These are phyloP conservation scores for Asobara japonica DNA, from an alignment of 1,140 invertebrate genomes.

Conservation along the genomic window DNA sequence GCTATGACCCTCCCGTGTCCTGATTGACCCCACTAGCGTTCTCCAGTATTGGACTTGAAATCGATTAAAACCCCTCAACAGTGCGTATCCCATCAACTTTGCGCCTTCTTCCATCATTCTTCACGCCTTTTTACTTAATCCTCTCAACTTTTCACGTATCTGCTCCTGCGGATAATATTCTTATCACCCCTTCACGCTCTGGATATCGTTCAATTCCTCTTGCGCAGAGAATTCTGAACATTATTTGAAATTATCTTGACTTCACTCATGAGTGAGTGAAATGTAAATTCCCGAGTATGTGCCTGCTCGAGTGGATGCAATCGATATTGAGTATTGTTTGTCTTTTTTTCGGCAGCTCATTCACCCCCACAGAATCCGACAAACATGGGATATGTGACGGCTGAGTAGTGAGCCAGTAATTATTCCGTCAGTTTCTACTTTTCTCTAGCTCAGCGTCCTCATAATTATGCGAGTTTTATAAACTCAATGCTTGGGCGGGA, in stretches of 20 bases:
- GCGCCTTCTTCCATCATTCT: no score
- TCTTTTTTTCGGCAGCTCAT: background rate
- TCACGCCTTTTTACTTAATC: no score
- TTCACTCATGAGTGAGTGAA: conserved; percentile 3
- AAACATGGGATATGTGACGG: background rate
- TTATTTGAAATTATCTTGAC: background rate
- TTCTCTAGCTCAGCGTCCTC: background rate
- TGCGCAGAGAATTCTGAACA: background rate
- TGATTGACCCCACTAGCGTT: no score
- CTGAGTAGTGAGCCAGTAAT: background rate
- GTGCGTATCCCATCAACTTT: no score
- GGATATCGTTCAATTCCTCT: background rate
- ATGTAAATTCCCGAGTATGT: background rate
- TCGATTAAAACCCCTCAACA: no score
- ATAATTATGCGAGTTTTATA: no score
- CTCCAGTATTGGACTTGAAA: no score
- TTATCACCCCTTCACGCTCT: background rate
- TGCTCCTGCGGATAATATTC: background rate
- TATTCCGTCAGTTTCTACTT: background rate
- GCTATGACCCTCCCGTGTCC: no score
- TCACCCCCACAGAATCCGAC: background rate
- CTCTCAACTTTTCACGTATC: no score
- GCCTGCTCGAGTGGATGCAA: background rate
- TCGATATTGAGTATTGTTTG: background rate
- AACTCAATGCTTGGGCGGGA: no score